These are phyloP conservation scores for Eucriotettix oculatus DNA, from an alignment of 2,888 invertebrate species.

Conservation along the genomic window DNA sequence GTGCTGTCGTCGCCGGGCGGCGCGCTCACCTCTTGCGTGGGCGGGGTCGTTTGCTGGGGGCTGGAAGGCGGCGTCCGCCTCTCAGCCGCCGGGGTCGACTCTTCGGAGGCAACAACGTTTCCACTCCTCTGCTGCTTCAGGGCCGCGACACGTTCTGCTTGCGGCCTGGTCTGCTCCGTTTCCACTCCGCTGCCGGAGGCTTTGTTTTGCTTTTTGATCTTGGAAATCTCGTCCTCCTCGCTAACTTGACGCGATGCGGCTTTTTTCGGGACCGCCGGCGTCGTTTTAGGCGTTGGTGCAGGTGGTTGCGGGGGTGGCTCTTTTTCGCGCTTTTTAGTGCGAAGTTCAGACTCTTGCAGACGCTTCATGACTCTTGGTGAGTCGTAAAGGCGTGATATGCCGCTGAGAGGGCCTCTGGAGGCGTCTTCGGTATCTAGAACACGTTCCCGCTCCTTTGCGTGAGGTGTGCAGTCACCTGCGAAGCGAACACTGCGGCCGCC, in stretches of 20 bases:
- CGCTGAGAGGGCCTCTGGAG: constrained; percentile 61
- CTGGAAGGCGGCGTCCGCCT: constrained; percentile 1
- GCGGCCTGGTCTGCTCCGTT: constrained; percentile 30
- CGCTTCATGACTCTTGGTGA: constrained; percentile 81
- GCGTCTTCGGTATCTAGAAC: constrained; percentile 82
- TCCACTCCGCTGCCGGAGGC: constrained; percentile 35
- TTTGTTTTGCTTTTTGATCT: constrained; percentile 76
- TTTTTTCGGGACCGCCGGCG: constrained; percentile 17
- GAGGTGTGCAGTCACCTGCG: constrained; percentile 2
- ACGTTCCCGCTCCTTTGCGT: constrained; percentile 36
- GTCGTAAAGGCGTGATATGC: constrained; percentile 72
- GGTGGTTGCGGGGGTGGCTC: constrained; percentile 31
- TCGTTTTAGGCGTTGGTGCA: constrained; percentile 13
- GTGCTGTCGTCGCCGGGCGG: neutral
- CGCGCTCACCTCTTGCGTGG: constrained; percentile 31
- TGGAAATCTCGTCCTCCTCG: constrained; percentile 79
- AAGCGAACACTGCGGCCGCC: constrained; percentile 9
- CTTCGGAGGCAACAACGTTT: no score
- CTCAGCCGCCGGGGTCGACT: neutral
- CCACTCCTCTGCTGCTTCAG: constrained; percentile 14
- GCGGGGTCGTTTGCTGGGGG: constrained; percentile 3
- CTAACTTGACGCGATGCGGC: constrained; percentile 56
- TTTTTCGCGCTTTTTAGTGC: constrained; percentile 29
- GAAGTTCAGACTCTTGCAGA: constrained; percentile 55
- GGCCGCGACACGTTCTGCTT: constrained; percentile 31